Evolutionary conservation across 2,113 vertebrate genomes (phyloP).

Genomic region (Xerus inauris): DNA sequence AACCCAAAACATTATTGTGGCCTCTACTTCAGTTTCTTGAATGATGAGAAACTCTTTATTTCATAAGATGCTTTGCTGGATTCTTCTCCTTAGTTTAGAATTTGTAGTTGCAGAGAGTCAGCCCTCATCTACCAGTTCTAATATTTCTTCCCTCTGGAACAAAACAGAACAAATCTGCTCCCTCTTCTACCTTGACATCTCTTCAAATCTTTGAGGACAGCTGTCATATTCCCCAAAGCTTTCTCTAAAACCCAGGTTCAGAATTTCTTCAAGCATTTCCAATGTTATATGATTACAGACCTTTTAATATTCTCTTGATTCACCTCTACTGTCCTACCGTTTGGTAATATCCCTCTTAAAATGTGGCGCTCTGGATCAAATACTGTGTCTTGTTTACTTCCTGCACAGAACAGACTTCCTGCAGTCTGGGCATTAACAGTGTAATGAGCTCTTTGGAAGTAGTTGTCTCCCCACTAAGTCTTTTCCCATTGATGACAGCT

Average conservation of each 20-base stretch:
- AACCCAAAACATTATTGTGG: neutral
- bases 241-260: neutral
- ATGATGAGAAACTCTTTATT: neutral
- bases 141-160: neutral
- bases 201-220: neutral
- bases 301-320: neutral
- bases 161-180: neutral
- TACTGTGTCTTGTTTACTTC: neutral
- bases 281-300: neutral
- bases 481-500: neutral
- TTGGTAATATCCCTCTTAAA: neutral
- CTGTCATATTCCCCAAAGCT: neutral
- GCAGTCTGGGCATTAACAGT: neutral
- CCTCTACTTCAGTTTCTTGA: neutral
- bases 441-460: neutral
- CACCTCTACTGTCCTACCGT: neutral
- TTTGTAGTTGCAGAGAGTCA: neutral
- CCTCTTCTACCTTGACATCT: neutral
- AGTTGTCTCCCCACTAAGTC: neutral
- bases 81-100: neutral
- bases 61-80: neutral
- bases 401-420: neutral
- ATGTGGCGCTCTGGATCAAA: neutral
- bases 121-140: neutral
- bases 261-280: conserved; percentile 18